Base-by-base conservation (phyloP, 2,888 invertebrate genomes). In the Lypha dubia region DNA sequence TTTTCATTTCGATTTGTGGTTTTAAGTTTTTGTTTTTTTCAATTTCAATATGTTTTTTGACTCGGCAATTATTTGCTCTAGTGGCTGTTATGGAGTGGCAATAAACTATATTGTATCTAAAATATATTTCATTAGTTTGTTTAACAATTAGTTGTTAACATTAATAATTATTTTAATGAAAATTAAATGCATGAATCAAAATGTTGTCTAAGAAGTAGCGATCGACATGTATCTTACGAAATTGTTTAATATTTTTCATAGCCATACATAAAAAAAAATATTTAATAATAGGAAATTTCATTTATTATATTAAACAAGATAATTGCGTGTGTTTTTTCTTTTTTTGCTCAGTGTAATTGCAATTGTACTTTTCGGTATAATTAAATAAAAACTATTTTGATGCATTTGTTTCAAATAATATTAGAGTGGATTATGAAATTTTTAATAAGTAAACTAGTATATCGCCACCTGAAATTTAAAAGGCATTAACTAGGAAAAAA, bases 11-110 rank as follows among this genome's bases (percentile, higher is more conserved):
- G 46, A 71, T 81, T 76, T 70, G 79, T 65, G 75, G 63, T 74
- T 83, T 38, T 22, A 15, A 32, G 6, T 46, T 49, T 70, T 44
- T 41, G 6, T 46, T 49, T 70, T 44, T 41, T 76, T 60, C 49
- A 41, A 67, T 56, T 79, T 79, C 38, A 53, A 68, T 53, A 62
- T 32, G 51, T 60, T 22, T 28, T 32, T 15, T 41, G 6, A 11
- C 46, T 70, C 41, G 15, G 62, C 73, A 83, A 83, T 83, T 83
- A 83, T 77, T 62, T 83, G 77, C 83, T 83, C 77, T 68, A 77
- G 62, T 83, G 83, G 67, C 49, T 83, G 24, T 41, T 58, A 51
- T 32, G 60, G 73, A 71, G 67, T 80, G 75, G 79, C 75, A 79
- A 76, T 80, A 79, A 75, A 76, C 70, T 62, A 9, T 63, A 76